Evolutionary conservation across 1,140 invertebrate genomes (phyloP), one percentile per base, ranked within the genome.

Genomic region (Cephus cinctus): DNA sequence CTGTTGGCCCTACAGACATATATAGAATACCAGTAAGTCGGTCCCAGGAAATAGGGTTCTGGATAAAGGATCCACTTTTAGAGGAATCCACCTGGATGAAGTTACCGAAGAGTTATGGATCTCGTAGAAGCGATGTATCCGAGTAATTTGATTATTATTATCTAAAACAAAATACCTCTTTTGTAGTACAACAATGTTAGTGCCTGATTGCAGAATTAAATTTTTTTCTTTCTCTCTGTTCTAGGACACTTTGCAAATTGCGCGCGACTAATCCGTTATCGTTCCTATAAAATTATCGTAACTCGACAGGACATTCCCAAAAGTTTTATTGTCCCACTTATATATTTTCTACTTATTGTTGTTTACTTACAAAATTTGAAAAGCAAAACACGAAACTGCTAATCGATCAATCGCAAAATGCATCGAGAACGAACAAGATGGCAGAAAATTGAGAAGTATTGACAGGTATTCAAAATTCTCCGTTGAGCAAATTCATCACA

Each of bases 391-490:
- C 2, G 1, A 19, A 22, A 9, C 19, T 16, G 31, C 22, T 25
- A 30, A 2, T 43, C 3, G 11, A n/a, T n/a, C n/a, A n/a, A n/a
- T n/a, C n/a, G n/a, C n/a, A n/a, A n/a, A n/a, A n/a, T n/a, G n/a
- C n/a, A n/a, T n/a, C n/a, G n/a, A n/a, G n/a, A n/a, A n/a, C n/a
- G 18, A 35, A 53, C 54, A 56, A 56, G 19, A 53, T 56, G 54
- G 50, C 54, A 14, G 36, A 55, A 52, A 47, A 48, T 50, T 56
- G 30, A 32, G 23, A 19, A 19, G 20, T 39, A 36, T n/a, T 46
- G 47, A 56, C 27, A 45, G 30, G 36, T 18, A 49, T 53, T 50
- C 32, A 32, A 42, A 56, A 44, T 12, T n/a, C n/a, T n/a, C n/a
- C n/a, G n/a, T n/a, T n/a, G n/a, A n/a, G n/a, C n/a, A n/a, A n/a